phyloP scores from a whole-genome alignment of 2,797 vertebrate species.

The Pipistrellus pipistrellus region DNA sequence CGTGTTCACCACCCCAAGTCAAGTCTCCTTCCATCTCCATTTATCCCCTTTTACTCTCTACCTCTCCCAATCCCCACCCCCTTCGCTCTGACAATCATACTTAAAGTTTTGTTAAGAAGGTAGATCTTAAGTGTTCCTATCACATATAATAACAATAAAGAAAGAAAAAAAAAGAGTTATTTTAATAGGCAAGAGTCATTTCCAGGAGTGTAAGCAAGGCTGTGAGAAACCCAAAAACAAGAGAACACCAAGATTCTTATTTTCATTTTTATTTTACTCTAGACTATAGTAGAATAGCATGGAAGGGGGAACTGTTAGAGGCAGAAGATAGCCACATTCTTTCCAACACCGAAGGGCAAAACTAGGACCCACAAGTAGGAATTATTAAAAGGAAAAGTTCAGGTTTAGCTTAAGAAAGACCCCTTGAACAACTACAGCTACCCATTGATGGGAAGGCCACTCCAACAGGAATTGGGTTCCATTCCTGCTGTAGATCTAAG shows the following conservation, averaged over 20 bases:
- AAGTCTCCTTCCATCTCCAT: background rate
- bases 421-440: background rate
- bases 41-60: background rate
- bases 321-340: background rate
- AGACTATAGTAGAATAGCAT: background rate
- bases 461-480: background rate
- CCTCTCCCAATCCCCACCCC: background rate
- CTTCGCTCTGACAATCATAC: background rate
- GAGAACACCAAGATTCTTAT: background rate
- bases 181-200: background rate
- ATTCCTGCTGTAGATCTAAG: background rate
- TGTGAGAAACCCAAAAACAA: background rate
- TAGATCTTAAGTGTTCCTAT: background rate
- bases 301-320: background rate
- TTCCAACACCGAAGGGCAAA: background rate
- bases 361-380: background rate
- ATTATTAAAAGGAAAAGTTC: background rate
- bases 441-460: background rate
- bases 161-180: background rate
- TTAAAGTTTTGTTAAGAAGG: background rate
- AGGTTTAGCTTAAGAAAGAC: background rate
- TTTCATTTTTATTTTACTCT: background rate
- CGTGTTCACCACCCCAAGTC: background rate
- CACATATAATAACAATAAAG: background rate
- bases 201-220: background rate